Base-by-base conservation (phyloP, 2,797 vertebrate genomes). In the Acipenser oxyrinchus region DNA sequence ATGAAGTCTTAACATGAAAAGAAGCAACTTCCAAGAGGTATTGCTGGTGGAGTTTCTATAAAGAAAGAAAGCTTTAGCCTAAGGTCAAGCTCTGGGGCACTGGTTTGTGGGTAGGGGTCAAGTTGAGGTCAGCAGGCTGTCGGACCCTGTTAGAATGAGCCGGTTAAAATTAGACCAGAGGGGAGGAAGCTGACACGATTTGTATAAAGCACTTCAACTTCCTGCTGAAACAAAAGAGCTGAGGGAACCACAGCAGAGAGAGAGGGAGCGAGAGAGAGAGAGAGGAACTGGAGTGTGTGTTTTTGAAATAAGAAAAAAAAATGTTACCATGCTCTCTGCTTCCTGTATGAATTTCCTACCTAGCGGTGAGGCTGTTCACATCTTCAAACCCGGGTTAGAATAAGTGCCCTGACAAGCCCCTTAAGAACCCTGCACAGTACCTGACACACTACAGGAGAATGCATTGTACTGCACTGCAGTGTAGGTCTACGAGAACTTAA, bases 81-180 rank as follows among this genome's bases (percentile, higher is more conserved):
- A 10, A 75, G 85, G 84, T 87, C 78, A 69, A 63, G 49, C 51
- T 63, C 49, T 49, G 18, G 52, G 49, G 18, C 48, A 11, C 61
- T 62, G 62, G 55, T 63, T 64, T 69, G 67, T 78, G 82, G 79
- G 73, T 78, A 76, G 4, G 70, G 93, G 92, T 95, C 86, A 77
- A 76, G 18, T 71, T 74, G 85, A 93, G 93, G 93, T 89, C 90
- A 88, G 75, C 75, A 78, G 74, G 84, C 83, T 83, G 83, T 87
- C 83, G 83, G 78, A 78, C 82, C 80, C 78, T 70, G 64, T 81
- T 82, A 83, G 70, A 59, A 74, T 79, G 75, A 61, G 11, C 75
- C 78, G 79, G 82, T 86, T 89, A 88, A 87, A 87, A 84, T 86
- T 88, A 87, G 82, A 64, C 78, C 82, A 73, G 0, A 82, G 73